Evolutionary conservation across 1,140 invertebrate genomes (phyloP).

Genomic region (Drosophila gunungcola): DNA sequence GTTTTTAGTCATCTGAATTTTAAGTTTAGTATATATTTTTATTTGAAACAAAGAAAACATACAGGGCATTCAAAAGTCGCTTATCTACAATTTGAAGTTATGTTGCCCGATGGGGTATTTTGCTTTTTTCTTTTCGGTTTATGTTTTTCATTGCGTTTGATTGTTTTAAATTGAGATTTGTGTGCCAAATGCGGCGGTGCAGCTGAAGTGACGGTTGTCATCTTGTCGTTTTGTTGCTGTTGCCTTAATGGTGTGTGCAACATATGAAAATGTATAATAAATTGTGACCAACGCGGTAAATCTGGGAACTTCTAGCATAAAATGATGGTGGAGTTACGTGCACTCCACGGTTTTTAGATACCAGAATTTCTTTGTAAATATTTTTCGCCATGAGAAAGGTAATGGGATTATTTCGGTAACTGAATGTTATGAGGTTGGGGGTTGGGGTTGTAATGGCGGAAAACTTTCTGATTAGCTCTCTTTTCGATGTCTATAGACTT

Average conservation of each 20-base stretch:
- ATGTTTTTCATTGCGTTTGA: slow-evolving; percentile 72
- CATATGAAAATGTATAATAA: slow-evolving; percentile 38
- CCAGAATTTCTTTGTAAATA: slow-evolving; percentile 17
- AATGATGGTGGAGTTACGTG: slow-evolving; percentile 33
- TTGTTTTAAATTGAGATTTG: slow-evolving; percentile 82
- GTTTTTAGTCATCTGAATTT: too few species aligned
- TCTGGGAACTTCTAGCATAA: slow-evolving; percentile 24
- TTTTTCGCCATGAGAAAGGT: slow-evolving; percentile 34
- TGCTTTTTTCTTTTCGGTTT: slow-evolving; percentile 45
- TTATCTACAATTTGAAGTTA: too few species aligned
- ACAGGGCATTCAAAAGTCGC: slow-evolving; percentile 11
- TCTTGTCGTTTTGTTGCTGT: slow-evolving; percentile 11
- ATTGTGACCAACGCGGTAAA: slow-evolving; percentile 29
- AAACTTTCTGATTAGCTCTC: slow-evolving; percentile 63
- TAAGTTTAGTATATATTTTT: not conserved
- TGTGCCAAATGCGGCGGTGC: slow-evolving; percentile 60
- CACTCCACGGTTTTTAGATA: slow-evolving; percentile 20
- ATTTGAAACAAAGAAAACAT: not conserved
- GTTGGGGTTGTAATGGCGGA: slow-evolving; percentile 18
- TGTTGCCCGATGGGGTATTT: slow-evolving; percentile 8
- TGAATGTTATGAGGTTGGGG: not conserved
- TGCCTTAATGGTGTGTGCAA: slow-evolving; percentile 13
- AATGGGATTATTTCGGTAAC: slow-evolving; percentile 45
- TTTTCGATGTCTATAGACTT: slow-evolving; percentile 20
- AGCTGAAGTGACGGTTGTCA: slow-evolving; percentile 28